Evolutionary conservation across 1,140 invertebrate genomes (phyloP).

Genomic region (Eumaeus atala): DNA sequence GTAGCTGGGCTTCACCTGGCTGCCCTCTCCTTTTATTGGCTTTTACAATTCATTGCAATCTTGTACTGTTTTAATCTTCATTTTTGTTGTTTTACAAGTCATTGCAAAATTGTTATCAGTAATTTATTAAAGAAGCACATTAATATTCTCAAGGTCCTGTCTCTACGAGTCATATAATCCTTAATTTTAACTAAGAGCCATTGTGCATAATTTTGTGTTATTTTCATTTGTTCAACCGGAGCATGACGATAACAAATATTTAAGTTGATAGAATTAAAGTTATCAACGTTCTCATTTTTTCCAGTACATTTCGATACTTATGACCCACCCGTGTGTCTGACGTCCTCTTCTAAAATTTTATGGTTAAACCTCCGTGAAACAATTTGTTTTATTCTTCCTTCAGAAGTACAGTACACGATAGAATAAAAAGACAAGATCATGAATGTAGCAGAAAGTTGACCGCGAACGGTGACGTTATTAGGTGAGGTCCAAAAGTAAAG

Average conservation of each 20-base stretch:
- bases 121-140: too few species aligned
- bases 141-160: too few species aligned
- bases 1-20: too few species aligned
- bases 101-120: conserved; percentile 7
- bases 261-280: neutral
- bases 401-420: conserved; percentile 13
- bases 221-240: neutral
- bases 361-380: neutral
- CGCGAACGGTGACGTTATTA: conserved; percentile 2
- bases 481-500: conserved; percentile 14
- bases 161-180: conserved; percentile 3
- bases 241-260: conserved; percentile 9
- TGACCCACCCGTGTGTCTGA: neutral
- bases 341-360: neutral
- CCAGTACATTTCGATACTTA: neutral
- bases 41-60: too few species aligned
- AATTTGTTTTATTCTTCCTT: conserved; percentile 4
- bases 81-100: conserved; percentile 12
- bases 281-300: neutral
- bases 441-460: conserved; percentile 2
- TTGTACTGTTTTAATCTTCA: neutral
- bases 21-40: too few species aligned
- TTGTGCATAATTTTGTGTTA: conserved; percentile 9
- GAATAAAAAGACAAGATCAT: conserved; percentile 19
- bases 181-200: conserved; percentile 13